Conservation (phyloP, 2,888 invertebrate species). For the Leptogaster cylindrica region DNA sequence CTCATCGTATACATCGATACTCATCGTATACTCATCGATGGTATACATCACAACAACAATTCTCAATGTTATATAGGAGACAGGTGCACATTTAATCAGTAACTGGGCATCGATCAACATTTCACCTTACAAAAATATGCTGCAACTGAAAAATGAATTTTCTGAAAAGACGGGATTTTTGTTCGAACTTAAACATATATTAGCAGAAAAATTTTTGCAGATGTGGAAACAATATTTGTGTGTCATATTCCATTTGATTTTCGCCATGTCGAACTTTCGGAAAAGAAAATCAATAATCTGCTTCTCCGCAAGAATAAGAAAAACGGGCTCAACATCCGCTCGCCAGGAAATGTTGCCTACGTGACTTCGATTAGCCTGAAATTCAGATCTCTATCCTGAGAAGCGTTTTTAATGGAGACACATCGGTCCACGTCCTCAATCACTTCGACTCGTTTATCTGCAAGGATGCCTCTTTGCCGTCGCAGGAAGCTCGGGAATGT, state of each 20-base stretch:
- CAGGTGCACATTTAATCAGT: too few relatives aligned
- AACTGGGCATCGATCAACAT: too few relatives aligned
- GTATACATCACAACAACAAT: too few relatives aligned
- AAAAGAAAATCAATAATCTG: constrained; percentile 30
- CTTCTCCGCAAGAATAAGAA: constrained; percentile 15
- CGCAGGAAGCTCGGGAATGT: neutral
- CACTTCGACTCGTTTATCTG: constrained; percentile 33
- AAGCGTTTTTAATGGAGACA: constrained; percentile 40
- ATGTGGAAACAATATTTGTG: constrained; percentile 36
- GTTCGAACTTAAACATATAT: neutral
- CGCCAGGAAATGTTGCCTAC: constrained; percentile 38
- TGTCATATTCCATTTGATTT: constrained; percentile 34
- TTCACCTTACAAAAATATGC: too few relatives aligned
- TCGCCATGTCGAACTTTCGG: constrained; percentile 21
- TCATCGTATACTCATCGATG: too few relatives aligned
- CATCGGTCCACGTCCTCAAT: constrained; percentile 36
- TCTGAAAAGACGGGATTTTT: neutral
- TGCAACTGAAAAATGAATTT: too few relatives aligned
- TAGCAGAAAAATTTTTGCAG: constrained; percentile 35
- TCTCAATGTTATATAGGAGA: too few relatives aligned
- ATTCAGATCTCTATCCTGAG: constrained; percentile 29
- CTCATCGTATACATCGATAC: too few relatives aligned
- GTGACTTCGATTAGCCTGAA: constrained; percentile 38
- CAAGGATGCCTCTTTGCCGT: constrained; percentile 7
- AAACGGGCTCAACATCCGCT: constrained; percentile 36